These are phyloP conservation scores for Salvelinus alpinus DNA, from an alignment of 2,113 vertebrate species.

Conservation along the genomic window DNA sequence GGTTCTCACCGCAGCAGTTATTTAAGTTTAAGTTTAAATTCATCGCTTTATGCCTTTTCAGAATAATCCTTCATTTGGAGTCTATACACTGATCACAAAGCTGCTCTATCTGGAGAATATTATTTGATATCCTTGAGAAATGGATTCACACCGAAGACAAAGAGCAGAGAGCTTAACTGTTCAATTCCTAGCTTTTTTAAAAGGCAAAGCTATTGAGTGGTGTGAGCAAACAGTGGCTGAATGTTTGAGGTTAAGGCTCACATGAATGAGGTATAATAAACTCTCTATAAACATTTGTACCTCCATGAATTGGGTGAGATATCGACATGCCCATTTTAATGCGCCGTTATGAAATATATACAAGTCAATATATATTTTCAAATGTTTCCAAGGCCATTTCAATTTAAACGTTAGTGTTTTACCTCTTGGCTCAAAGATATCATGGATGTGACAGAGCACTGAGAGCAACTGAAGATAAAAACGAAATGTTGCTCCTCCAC, in stretches of 20 bases:
- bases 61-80: constrained; percentile 36
- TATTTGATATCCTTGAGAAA: constrained; percentile 44
- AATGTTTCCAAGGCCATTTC: constrained; percentile 1
- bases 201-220: constrained; percentile 16
- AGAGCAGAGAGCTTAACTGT: constrained; percentile 21
- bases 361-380: neutral
- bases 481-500: neutral
- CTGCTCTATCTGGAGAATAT: constrained; percentile 38
- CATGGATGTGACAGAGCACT: too few relatives aligned
- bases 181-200: constrained; percentile 25
- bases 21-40: constrained; percentile 4
- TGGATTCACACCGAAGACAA: constrained; percentile 9
- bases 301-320: constrained; percentile 10
- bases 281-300: too few relatives aligned
- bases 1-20: neutral
- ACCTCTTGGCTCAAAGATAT: too few relatives aligned
- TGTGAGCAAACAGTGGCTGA: constrained; percentile 16
- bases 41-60: constrained; percentile 16
- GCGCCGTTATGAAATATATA: too few relatives aligned
- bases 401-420: constrained; percentile 28
- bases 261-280: constrained; percentile 7
- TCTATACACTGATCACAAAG: constrained; percentile 33
- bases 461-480: constrained; percentile 16
- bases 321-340: neutral
- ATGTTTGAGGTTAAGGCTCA: constrained; percentile 32